These are phyloP conservation scores for Vulpes vulpes DNA, from an alignment of 2,113 vertebrate genomes.

Conservation along the genomic window DNA sequence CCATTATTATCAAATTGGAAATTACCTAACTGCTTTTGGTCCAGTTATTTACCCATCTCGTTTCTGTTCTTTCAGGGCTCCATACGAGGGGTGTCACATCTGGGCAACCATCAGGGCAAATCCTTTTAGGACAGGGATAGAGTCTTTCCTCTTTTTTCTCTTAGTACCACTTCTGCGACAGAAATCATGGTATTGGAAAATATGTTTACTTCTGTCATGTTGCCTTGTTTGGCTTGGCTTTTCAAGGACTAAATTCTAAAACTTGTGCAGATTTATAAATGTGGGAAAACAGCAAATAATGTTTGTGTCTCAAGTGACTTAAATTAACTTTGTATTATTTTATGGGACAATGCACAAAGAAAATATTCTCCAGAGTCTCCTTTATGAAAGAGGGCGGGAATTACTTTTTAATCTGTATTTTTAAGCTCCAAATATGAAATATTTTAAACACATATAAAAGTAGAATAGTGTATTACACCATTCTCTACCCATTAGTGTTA, in stretches of 20 bases:
- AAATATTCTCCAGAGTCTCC: background rate
- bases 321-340: constrained; percentile 34
- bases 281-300: background rate
- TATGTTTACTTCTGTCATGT: background rate
- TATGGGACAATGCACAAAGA: background rate
- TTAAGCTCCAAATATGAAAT: background rate
- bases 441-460: background rate
- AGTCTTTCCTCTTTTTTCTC: background rate
- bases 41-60: background rate
- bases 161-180: background rate
- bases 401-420: background rate
- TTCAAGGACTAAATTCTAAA: background rate
- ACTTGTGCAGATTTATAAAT: background rate
- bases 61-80: background rate
- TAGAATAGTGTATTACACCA: background rate
- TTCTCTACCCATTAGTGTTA: background rate
- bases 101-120: background rate
- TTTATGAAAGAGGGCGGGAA: background rate
- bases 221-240: background rate
- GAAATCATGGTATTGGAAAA: background rate
- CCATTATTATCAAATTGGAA: background rate
- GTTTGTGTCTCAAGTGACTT: background rate
- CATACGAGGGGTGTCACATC: background rate
- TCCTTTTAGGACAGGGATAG: background rate
- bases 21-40: background rate